Conservation (phyloP, 2,797 vertebrate species). For the Myioborus melanocephalus region DNA sequence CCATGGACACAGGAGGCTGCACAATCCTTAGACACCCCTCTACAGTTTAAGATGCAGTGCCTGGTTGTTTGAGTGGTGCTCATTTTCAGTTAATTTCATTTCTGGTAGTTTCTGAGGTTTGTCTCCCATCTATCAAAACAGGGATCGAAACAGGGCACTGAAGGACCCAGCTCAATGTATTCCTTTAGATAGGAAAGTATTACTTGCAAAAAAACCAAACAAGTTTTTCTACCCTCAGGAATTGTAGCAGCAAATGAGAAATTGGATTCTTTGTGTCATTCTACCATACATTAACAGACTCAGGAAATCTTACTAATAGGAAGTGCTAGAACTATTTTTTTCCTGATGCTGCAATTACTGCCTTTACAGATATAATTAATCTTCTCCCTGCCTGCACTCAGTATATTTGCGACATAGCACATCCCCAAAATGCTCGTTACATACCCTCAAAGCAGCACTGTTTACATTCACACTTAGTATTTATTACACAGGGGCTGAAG, state of each 20-base stretch:
- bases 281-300: neutral
- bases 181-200: neutral
- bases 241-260: neutral
- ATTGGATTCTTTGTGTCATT: neutral
- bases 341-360: neutral
- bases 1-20: neutral
- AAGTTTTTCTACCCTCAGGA: neutral
- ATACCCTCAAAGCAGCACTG: neutral
- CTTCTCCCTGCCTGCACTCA: neutral
- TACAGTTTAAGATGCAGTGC: neutral
- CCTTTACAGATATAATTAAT: neutral
- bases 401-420: neutral
- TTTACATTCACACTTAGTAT: neutral
- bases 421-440: neutral
- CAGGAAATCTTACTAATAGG: neutral
- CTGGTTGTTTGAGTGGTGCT: neutral
- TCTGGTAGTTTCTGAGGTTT: neutral
- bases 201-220: neutral
- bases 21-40: no score
- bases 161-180: neutral
- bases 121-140: neutral
- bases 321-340: neutral
- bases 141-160: neutral
- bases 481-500: neutral
- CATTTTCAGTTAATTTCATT: neutral